phyloP scores from a whole-genome alignment of 2,888 invertebrate genomes.

The Ophion obscuratus region DNA sequence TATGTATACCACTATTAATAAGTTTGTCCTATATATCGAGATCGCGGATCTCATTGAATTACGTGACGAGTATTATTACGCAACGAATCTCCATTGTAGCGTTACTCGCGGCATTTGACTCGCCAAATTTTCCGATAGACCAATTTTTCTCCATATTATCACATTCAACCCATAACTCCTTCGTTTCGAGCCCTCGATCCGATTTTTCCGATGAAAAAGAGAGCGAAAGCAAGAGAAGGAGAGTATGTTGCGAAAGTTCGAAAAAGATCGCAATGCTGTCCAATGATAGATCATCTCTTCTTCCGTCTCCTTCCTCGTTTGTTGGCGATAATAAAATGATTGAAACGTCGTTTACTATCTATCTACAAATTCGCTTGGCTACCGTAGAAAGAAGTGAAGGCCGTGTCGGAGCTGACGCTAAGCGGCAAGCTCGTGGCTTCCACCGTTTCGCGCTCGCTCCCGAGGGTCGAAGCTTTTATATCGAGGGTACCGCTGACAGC shows the following conservation, averaged over 20 bases:
- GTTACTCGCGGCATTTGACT: background rate
- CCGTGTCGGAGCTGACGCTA: slow-evolving; percentile 86
- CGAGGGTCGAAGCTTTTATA: slow-evolving; percentile 84
- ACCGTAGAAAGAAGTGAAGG: slow-evolving; percentile 86
- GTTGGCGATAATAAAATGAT: slow-evolving; percentile 38
- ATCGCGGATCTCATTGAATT: slow-evolving; percentile 1
- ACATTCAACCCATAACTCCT: background rate
- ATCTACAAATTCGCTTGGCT: slow-evolving; percentile 83
- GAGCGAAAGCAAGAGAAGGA: slow-evolving; percentile 15
- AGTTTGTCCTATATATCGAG: too few species aligned
- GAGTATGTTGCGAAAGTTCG: slow-evolving; percentile 30
- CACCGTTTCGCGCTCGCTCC: slow-evolving; percentile 82
- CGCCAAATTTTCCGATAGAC: background rate
- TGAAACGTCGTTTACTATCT: slow-evolving; percentile 37
- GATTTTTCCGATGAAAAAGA: background rate
- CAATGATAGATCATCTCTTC: slow-evolving; percentile 4
- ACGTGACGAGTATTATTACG: too few species aligned
- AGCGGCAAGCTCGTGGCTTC: slow-evolving; percentile 83
- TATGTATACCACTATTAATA: background rate
- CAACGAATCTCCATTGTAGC: too few species aligned
- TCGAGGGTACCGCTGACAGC: slow-evolving; percentile 83
- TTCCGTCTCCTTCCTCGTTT: slow-evolving; percentile 17
- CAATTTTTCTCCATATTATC: background rate
- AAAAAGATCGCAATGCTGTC: slow-evolving; percentile 36
- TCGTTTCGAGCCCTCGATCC: too few species aligned